A percentile compares a stretch with the other conserved stretches of the same genome.
Conservation (phyloP, 2,113 vertebrate species). For the Echinops telfairi region DNA sequence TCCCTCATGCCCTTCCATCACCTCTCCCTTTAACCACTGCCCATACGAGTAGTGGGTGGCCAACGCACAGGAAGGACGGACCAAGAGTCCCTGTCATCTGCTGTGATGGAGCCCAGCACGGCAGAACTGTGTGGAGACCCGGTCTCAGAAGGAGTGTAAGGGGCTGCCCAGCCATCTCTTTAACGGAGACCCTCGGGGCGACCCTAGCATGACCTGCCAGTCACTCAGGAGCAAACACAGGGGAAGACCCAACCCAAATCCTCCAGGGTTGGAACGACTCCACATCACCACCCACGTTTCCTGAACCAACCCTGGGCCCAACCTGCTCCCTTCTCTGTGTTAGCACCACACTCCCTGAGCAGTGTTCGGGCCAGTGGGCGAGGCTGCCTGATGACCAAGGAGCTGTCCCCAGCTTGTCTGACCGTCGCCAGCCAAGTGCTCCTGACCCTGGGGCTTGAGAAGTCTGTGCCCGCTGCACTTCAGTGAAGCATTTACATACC, state of each 20-base stretch:
- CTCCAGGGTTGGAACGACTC: neutral
- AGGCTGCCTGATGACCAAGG: neutral
- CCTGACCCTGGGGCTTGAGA: neutral
- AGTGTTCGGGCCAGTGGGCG: accelerated
- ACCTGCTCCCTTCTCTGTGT: neutral
- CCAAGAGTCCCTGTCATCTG: neutral
- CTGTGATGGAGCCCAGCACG: neutral
- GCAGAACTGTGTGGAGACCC: neutral
- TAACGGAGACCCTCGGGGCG: accelerated
- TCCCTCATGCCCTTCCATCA: neutral
- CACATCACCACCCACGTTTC: neutral
- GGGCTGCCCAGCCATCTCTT: neutral
- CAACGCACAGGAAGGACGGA: neutral
- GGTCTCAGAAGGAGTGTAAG: neutral
- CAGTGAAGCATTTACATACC: neutral
- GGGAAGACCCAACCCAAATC: neutral
- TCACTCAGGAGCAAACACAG: neutral
- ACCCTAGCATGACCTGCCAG: accelerated
- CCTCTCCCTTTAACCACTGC: neutral
- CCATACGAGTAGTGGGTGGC: neutral
- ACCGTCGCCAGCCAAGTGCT: neutral
- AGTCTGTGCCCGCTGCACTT: accelerated
- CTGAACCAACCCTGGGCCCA: neutral
- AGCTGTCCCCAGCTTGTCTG: neutral
- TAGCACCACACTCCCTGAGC: neutral